Percentiles rank a stretch among this genome's conserved stretches.
Evolutionary conservation across 1,140 invertebrate species (phyloP).

Genomic region (Hypsibius dujardini): DNA sequence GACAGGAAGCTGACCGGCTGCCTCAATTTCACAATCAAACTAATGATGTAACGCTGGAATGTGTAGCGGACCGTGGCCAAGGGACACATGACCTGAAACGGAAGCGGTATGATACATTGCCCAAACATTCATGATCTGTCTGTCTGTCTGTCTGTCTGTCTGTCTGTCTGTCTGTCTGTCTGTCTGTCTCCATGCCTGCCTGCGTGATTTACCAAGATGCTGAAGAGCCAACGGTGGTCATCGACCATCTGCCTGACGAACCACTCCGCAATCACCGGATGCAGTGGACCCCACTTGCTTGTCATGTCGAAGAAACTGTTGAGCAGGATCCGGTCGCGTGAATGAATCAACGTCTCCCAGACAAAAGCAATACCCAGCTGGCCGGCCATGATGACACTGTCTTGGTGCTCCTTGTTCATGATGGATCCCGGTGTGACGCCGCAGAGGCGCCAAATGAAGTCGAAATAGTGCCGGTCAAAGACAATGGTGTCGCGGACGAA

Average conservation of each 20-base stretch:
- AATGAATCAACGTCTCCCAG: constrained; percentile 85
- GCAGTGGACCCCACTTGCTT: constrained; percentile 7
- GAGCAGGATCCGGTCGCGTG: constrained; percentile 49
- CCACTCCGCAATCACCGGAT: constrained; percentile 38
- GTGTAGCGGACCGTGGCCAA: too few relatives aligned
- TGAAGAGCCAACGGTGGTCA: constrained; percentile 82
- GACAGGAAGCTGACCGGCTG: too few relatives aligned
- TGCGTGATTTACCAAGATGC: constrained; percentile 82
- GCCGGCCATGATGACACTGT: constrained; percentile 63
- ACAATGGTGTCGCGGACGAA: constrained; percentile 86
- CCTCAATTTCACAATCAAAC: too few relatives aligned
- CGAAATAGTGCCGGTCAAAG: constrained; percentile 83
- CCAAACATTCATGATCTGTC: too few relatives aligned
- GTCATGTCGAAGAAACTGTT: constrained; percentile 17
- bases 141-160: too few relatives aligned
- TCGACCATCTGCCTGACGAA: constrained; percentile 77
- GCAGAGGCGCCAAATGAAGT: constrained; percentile 91
- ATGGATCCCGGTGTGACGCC: constrained; percentile 75
- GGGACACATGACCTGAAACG: too few relatives aligned
- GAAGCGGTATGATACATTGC: too few relatives aligned
- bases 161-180: too few relatives aligned
- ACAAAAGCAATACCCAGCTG: constrained; percentile 84
- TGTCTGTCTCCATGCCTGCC: too few relatives aligned
- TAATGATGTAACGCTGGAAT: too few relatives aligned
- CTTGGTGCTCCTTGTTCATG: constrained; percentile 47